Evolutionary conservation across 2,113 vertebrate species (phyloP).

Genomic region (Vulpes vulpes): DNA sequence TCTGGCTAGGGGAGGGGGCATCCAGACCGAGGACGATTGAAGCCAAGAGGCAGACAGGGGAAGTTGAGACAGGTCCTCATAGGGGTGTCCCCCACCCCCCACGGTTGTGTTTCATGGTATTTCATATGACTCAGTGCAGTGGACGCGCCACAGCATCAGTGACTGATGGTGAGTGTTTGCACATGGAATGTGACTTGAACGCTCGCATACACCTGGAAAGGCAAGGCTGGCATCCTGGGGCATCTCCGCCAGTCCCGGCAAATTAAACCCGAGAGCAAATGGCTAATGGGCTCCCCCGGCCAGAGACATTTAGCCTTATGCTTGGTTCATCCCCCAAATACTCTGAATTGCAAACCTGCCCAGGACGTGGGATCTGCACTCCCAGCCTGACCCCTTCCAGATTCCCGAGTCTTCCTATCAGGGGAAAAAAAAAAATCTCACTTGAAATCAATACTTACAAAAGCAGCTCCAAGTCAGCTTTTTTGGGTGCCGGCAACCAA

Average conservation of each 20-base stretch:
- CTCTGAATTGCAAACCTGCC: neutral
- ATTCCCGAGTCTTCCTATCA: neutral
- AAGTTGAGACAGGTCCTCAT: neutral
- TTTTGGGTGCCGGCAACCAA: neutral
- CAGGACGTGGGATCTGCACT: rapidly evolving
- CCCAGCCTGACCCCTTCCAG: rapidly evolving
- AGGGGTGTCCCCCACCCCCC: rapidly evolving
- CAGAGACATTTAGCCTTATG: neutral
- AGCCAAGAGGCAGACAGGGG: neutral
- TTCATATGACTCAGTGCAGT: rapidly evolving
- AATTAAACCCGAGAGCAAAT: neutral
- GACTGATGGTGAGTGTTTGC: neutral
- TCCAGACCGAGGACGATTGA: neutral
- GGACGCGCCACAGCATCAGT: rapidly evolving
- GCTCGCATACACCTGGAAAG: neutral
- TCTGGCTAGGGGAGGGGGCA: neutral
- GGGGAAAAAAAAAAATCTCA: neutral
- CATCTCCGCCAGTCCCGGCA: rapidly evolving
- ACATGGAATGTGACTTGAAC: neutral
- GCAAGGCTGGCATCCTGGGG: neutral
- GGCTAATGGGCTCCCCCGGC: rapidly evolving
- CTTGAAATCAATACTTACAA: neutral
- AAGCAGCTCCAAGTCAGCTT: neutral
- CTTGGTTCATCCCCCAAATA: neutral
- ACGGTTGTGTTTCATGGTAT: rapidly evolving